Evolutionary conservation across 92 coral and sea anemone species (phyloP).

Genomic region (Plumapathes pennacea): DNA sequence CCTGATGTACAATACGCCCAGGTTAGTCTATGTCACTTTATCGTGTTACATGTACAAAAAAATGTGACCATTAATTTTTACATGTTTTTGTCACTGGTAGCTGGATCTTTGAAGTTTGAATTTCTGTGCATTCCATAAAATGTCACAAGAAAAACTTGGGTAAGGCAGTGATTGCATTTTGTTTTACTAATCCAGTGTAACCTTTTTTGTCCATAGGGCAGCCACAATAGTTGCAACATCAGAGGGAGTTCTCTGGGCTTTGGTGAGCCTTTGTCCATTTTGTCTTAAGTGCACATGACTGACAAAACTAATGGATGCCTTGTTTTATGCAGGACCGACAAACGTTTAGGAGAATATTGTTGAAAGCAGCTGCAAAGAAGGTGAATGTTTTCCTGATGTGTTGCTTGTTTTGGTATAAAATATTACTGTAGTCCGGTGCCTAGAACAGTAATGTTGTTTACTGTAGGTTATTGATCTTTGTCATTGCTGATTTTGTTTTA

Average conservation of each 20-base stretch:
- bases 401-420: no score
- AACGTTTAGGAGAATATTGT: conserved; percentile 91
- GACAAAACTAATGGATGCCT: background rate
- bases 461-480: background rate
- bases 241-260: conserved; percentile 91
- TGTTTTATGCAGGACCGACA: conserved; percentile 75
- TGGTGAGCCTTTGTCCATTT: conserved; percentile 57
- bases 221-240: conserved; percentile 95
- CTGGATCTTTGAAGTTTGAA: no score
- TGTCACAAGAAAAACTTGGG: no score
- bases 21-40: conserved; percentile 66
- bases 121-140: no score
- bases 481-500: background rate
- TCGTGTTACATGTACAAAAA: no score
- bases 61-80: no score
- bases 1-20: conserved; percentile 98
- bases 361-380: conserved; percentile 97
- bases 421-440: no score
- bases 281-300: background rate
- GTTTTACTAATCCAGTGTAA: background rate
- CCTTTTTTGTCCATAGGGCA: conserved; percentile 50
- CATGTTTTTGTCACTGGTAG: no score
- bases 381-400: conserved; percentile 15
- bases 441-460: no score
- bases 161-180: no score